These are phyloP conservation scores for Chelidonichthys spinosus DNA, from an alignment of 2,797 vertebrate genomes.

Conservation along the genomic window DNA sequence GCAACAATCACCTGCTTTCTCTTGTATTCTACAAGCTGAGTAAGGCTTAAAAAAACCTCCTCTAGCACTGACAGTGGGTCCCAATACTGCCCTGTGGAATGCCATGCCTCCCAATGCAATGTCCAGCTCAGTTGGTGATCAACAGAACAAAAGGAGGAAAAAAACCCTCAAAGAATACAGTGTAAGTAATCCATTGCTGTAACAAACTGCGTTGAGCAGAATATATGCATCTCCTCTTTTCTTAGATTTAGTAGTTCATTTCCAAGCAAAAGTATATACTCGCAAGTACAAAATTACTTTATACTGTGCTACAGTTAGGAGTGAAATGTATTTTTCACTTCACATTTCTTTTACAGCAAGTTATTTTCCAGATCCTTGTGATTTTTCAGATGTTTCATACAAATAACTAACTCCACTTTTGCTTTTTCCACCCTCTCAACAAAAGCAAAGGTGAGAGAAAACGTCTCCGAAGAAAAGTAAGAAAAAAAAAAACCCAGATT, in stretches of 20 bases:
- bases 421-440: too few species aligned
- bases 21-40: conserved; percentile 83
- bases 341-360: not conserved
- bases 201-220: conserved; percentile 39
- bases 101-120: conserved; percentile 82
- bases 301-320: not conserved
- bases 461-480: too few species aligned
- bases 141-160: conserved; percentile 4
- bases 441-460: too few species aligned
- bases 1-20: conserved; percentile 78
- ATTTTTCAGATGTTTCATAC: not conserved
- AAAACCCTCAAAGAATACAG: conserved; percentile 24
- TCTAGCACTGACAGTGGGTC: conserved; percentile 83
- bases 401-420: too few species aligned
- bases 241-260: conserved; percentile 19
- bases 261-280: conserved; percentile 6
- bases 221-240: conserved; percentile 25
- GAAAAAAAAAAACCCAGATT: too few species aligned
- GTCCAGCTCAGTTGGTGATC: conserved; percentile 51
- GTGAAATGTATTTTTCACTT: not conserved
- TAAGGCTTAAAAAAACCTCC: conserved; percentile 84
- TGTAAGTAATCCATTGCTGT: conserved; percentile 31
- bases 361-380: not conserved
- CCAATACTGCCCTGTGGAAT: conserved; percentile 86
- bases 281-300: not conserved